These are phyloP conservation scores for Malachius bipustulatus DNA, from an alignment of 2,888 invertebrate species.

Conservation along the genomic window DNA sequence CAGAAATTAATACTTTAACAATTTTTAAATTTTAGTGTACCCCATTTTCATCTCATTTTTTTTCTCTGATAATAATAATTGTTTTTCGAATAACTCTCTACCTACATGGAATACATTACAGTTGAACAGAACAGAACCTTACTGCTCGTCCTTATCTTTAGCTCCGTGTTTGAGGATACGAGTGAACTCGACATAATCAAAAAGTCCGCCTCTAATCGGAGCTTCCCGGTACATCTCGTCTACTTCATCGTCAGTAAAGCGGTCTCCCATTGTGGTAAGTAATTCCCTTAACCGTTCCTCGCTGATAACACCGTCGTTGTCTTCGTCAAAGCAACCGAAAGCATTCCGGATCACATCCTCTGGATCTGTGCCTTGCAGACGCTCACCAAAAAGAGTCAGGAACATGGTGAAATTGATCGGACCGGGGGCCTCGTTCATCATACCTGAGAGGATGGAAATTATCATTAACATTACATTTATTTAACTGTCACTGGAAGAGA, in stretches of 20 bases:
- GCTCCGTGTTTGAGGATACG: conserved; percentile 98
- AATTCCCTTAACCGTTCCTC: conserved; percentile 93
- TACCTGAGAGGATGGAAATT: too few species aligned
- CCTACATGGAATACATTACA: too few species aligned
- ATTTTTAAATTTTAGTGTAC: too few species aligned
- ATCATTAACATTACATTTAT: too few species aligned
- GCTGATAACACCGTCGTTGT: conserved; percentile 81
- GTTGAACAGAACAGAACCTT: too few species aligned
- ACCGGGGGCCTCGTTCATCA: conserved; percentile 99
- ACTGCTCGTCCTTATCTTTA: conserved; percentile 95
- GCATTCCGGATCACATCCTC: conserved; percentile 99
- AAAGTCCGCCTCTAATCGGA: conserved; percentile 87
- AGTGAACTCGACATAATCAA: conserved; percentile 97
- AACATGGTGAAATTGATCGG: conserved; percentile 99
- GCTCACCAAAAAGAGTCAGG: conserved; percentile 93
- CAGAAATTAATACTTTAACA: too few species aligned
- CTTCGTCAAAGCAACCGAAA: conserved; percentile 98
- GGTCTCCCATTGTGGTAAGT: conserved; percentile 94
- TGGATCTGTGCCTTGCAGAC: conserved; percentile 96
- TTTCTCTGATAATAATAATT: too few species aligned
- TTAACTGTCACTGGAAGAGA: too few species aligned
- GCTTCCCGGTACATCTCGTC: conserved; percentile 99
- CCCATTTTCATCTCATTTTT: too few species aligned
- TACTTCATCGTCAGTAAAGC: conserved; percentile 94
- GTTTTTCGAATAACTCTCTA: too few species aligned